Evolutionary conservation across 2,797 vertebrate species (phyloP).

Genomic region (Poeciliopsis paucimaculata): DNA sequence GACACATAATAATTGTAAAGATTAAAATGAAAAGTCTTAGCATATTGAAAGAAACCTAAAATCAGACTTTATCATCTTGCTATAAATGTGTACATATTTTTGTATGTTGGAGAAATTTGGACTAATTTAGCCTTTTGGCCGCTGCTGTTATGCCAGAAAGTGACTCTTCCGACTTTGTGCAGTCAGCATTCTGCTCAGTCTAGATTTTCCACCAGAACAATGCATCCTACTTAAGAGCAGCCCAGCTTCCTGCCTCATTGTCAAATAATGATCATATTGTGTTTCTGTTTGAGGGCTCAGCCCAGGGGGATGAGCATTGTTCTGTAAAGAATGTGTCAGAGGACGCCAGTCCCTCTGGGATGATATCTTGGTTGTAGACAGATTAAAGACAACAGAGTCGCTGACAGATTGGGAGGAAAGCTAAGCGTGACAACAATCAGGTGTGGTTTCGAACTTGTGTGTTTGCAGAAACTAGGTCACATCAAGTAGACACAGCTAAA

Average conservation of each 20-base stretch:
- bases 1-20: background rate
- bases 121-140: too few species aligned
- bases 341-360: conserved; percentile 4
- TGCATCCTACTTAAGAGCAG: background rate
- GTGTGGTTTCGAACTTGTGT: conserved; percentile 7
- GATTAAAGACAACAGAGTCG: background rate
- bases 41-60: background rate
- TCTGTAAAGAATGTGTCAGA: conserved; percentile 38
- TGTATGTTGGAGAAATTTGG: background rate
- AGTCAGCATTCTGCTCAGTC: background rate
- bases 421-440: conserved; percentile 23
- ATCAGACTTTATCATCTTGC: background rate
- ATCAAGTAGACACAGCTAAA: too few species aligned
- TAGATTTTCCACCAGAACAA: background rate
- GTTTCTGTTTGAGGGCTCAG: conserved; percentile 11
- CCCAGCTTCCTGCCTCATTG: background rate
- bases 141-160: background rate
- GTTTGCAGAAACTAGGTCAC: background rate
- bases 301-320: conserved; percentile 14
- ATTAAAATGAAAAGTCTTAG: background rate
- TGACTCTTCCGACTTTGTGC: background rate
- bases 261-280: conserved; percentile 5
- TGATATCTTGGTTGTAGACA: background rate
- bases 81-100: background rate
- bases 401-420: conserved; percentile 2